Evolutionary conservation across 2,888 invertebrate genomes (phyloP).

Genomic region (Globia sparganii): DNA sequence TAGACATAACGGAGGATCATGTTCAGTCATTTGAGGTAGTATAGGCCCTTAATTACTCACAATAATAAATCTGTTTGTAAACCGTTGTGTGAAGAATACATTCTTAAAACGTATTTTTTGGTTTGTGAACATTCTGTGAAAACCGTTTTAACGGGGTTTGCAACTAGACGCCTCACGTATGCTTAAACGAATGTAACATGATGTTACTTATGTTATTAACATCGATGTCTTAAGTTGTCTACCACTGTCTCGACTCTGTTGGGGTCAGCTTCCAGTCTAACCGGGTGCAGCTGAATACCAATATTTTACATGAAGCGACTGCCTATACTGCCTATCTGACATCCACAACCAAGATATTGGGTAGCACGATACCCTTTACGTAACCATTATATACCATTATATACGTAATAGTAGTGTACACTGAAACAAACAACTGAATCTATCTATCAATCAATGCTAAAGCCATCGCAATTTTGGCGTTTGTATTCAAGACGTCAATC

Average conservation of each 20-base stretch:
- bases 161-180: no score
- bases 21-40: no score
- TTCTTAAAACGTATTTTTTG: no score
- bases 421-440: constrained; percentile 24
- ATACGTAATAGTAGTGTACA: background rate
- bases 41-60: no score
- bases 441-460: constrained; percentile 42
- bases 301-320: background rate
- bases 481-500: constrained; percentile 40
- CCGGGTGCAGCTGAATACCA: background rate
- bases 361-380: background rate
- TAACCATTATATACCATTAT: no score
- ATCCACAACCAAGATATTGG: background rate
- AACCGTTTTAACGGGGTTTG: no score
- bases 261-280: background rate
- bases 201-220: no score
- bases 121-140: no score
- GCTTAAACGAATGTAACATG: background rate
- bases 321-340: background rate
- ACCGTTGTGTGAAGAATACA: no score
- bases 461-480: background rate
- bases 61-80: no score
- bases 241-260: background rate
- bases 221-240: background rate
- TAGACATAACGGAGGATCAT: no score